Evolutionary conservation across 2,888 invertebrate genomes (phyloP).

Genomic region (Brachyptera putata): DNA sequence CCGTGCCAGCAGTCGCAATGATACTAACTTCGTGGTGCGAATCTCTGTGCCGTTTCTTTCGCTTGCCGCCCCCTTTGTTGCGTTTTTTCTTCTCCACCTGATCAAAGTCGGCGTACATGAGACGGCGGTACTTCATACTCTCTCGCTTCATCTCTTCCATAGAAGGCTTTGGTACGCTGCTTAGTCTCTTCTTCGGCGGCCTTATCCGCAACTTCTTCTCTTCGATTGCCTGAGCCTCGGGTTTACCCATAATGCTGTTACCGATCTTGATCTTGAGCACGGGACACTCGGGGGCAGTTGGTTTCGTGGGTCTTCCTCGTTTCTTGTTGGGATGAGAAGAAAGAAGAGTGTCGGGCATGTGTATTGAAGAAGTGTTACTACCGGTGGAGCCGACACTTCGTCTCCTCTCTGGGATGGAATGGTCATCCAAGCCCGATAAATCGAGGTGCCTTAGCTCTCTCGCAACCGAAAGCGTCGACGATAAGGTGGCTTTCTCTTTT

Average conservation of each 20-base stretch:
- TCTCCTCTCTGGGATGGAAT: constrained; percentile 44
- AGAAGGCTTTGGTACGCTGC: constrained; percentile 57
- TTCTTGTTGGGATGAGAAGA: constrained; percentile 20
- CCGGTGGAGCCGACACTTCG: constrained; percentile 50
- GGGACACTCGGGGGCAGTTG: constrained; percentile 37
- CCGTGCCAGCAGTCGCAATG: constrained; percentile 21
- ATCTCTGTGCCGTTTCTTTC: constrained; percentile 45
- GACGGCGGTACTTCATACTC: constrained; percentile 80
- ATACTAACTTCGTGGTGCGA: constrained; percentile 27
- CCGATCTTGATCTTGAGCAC: constrained; percentile 73
- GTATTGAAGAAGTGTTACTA: constrained; percentile 42
- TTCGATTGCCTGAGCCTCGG: constrained; percentile 40
- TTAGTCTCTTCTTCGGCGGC: constrained; percentile 79
- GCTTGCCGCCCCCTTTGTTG: too few relatives aligned
- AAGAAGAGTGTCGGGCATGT: constrained; percentile 10
- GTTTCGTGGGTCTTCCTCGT: constrained; percentile 28
- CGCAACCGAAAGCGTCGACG: constrained; percentile 44
- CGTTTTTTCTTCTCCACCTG: constrained; percentile 59
- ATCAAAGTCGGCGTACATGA: constrained; percentile 80
- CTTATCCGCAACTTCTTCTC: constrained; percentile 48
- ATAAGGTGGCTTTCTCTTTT: constrained; percentile 53
- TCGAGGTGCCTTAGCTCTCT: constrained; percentile 63
- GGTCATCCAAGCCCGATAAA: constrained; percentile 52
- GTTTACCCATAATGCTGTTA: constrained; percentile 43
- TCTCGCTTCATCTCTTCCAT: constrained; percentile 78